A percentile compares a stretch with the other conserved stretches of the same genome.
Evolutionary conservation across 1,140 invertebrate genomes (phyloP).

Genomic region (Hestina assimilis): DNA sequence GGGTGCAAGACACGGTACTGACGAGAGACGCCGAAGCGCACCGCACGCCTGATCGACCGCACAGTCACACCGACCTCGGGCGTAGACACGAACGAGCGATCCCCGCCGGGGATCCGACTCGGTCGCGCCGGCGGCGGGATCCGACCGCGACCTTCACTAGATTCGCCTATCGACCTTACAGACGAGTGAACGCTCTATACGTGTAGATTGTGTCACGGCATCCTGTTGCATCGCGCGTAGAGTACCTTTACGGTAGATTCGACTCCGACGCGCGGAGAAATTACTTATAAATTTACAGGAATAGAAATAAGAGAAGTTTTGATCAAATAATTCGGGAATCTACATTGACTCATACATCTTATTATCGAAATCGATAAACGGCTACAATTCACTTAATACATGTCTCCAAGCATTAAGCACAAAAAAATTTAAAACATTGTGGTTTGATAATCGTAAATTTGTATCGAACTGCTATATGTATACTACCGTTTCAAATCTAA

Average conservation of each 20-base stretch:
- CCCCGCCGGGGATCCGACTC: background rate
- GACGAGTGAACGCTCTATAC: constrained; percentile 20
- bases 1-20: constrained; percentile 36
- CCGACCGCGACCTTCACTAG: constrained; percentile 19
- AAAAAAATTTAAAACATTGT: constrained; percentile 24
- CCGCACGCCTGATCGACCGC: no score
- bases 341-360: constrained; percentile 16
- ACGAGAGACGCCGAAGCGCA: constrained; percentile 40
- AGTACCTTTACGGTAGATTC: constrained; percentile 1
- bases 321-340: constrained; percentile 16
- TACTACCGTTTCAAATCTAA: constrained; percentile 17
- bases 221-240: constrained; percentile 11
- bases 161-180: constrained; percentile 24
- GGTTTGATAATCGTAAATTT: constrained; percentile 8
- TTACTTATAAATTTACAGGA: constrained; percentile 33
- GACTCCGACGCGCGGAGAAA: constrained; percentile 22
- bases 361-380: background rate
- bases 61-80: constrained; percentile 13
- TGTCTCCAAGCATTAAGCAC: constrained; percentile 26
- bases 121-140: constrained; percentile 27
- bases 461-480: constrained; percentile 8
- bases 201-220: constrained; percentile 14
- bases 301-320: constrained; percentile 30
- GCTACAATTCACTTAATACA: background rate
- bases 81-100: constrained; percentile 8